Base-by-base conservation (phyloP, 2,797 vertebrate genomes). In the Coendou prehensilis region DNA sequence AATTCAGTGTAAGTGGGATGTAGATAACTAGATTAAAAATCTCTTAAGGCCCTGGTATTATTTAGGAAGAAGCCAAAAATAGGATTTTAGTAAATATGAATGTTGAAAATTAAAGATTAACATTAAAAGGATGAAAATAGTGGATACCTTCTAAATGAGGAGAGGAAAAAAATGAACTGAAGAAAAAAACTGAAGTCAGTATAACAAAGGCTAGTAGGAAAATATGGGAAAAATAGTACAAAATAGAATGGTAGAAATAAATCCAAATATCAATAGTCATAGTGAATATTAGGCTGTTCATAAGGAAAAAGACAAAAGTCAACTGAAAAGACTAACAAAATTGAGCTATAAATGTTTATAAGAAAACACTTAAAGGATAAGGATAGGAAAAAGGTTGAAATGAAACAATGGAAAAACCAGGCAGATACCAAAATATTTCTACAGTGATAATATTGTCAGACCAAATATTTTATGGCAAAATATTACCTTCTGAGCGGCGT, bases 41-140 rank as follows among this genome's bases (percentile, higher is more conserved):
- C 28, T 79, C 56, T 80, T 81, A 52, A 78, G 28, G 7, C 17
- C 15, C 2, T 84, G 28, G 18, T 52, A 75, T 84, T 63, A 59
- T 94, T 92, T 92, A 75, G 20, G 54, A 78, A 94, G 47, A 93
- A 63, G 20, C 59, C 56, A 45, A 89, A 87, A 75, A 61, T 64
- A 80, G 85, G 41, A 89, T 75, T 89, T 84, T 10, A n/a, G 41
- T 76, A 75, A 80, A 84, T 57, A 52, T 8, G 37, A 95, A 92
- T 71, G 80, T 89, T 91, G 75, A 96, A 85, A 88, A 57, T 86
- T 83, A 76, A 92, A 92, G 33, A 23, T 90, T 82, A 89, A 89
- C 1, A 23, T 76, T 47, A 37, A 69, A 94, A 91, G n/a, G 37
- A 67, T 26, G 78, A 75, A 78, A 83, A 87, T 13, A 67, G 17